Percentiles rank a stretch among this genome's conserved stretches.
These are phyloP conservation scores for Galemys pyrenaicus DNA, from an alignment of 2,113 vertebrate species.

Conservation along the genomic window DNA sequence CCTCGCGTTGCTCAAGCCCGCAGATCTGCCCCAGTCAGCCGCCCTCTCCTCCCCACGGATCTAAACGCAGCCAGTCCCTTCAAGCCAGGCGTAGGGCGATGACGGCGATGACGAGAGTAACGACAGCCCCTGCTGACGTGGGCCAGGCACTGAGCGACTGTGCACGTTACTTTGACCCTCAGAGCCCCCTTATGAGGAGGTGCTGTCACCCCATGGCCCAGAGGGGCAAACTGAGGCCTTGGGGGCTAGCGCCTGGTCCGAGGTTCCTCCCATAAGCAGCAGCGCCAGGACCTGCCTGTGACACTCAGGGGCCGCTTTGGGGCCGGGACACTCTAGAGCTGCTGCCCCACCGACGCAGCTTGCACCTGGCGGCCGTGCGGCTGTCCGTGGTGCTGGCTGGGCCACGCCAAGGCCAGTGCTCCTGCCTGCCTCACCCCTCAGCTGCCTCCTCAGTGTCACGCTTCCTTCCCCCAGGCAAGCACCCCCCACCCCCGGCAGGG, in stretches of 20 bases:
- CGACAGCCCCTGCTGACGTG: neutral
- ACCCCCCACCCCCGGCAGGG: neutral
- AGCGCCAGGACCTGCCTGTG: neutral
- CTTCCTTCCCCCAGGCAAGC: neutral
- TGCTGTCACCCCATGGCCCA: neutral
- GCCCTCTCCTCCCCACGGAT: neutral
- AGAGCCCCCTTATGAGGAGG: too few relatives aligned
- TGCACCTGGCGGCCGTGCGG: too few relatives aligned
- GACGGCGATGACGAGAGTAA: neutral
- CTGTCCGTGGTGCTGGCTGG: neutral
- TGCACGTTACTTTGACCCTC: neutral
- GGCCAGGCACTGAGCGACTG: too few relatives aligned
- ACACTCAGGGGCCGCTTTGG: neutral
- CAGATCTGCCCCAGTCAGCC: neutral
- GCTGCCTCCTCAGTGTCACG: neutral
- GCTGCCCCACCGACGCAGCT: rapidly evolving
- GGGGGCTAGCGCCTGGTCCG: neutral
- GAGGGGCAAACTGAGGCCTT: neutral
- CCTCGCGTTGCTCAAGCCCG: neutral
- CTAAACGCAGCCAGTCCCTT: neutral
- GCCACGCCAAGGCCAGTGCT: neutral
- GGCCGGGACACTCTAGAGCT: neutral
- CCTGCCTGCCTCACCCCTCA: neutral
- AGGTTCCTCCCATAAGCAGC: neutral
- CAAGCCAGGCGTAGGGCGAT: neutral